phyloP scores from a whole-genome alignment of 2,888 invertebrate species.

The Dolichomitus sp. region DNA sequence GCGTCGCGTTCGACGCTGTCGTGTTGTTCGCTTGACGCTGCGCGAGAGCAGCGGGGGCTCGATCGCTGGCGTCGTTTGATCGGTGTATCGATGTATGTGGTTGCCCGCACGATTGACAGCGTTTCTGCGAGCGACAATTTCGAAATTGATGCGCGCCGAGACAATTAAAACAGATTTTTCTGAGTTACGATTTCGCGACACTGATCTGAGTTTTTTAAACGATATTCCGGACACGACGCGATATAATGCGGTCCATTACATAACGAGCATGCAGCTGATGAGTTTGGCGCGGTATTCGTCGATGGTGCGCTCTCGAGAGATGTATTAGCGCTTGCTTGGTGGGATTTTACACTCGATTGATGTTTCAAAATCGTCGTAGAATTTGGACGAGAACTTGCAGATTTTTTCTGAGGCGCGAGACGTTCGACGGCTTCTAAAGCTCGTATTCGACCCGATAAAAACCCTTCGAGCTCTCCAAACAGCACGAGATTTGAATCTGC shows the following conservation, averaged over 20 bases:
- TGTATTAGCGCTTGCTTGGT: neutral
- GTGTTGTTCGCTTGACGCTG: neutral
- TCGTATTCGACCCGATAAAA: slow-evolving; percentile 32
- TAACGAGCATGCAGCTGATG: slow-evolving; percentile 10
- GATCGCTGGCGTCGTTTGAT: neutral
- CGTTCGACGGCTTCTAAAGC: slow-evolving; percentile 41
- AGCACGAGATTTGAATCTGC: neutral
- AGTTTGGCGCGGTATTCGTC: neutral
- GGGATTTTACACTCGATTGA: slow-evolving; percentile 17
- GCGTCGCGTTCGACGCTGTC: neutral
- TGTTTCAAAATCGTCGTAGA: slow-evolving; percentile 18
- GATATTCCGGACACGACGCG: slow-evolving; percentile 40
- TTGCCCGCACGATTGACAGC: slow-evolving; percentile 34
- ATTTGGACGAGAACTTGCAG: slow-evolving; percentile 16
- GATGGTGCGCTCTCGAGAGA: slow-evolving; percentile 13
- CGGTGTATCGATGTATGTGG: slow-evolving; percentile 33
- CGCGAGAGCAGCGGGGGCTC: neutral
- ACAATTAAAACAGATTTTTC: slow-evolving; percentile 40
- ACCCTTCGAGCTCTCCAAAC: slow-evolving; percentile 33
- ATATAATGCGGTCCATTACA: slow-evolving; percentile 36
- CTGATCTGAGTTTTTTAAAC: slow-evolving; percentile 25
- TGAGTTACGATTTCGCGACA: slow-evolving; percentile 37
- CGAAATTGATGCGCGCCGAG: slow-evolving; percentile 36
- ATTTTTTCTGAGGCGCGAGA: slow-evolving; percentile 26
- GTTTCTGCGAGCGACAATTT: slow-evolving; percentile 29